phyloP scores from a whole-genome alignment of 2,888 invertebrate genomes.

The Luperina nickerlii region DNA sequence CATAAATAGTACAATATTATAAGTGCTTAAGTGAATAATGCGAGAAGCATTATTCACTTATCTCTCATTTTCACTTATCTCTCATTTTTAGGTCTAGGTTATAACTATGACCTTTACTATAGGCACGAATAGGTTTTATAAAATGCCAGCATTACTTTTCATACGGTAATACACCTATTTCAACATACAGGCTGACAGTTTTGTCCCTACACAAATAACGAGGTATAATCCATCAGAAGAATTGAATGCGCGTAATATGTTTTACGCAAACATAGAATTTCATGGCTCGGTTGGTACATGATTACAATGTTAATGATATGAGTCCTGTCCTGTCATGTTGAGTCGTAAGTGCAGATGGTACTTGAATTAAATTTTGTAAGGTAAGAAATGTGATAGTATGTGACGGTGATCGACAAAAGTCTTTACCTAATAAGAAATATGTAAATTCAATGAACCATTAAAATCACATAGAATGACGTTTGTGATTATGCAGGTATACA shows the following conservation, averaged over 20 bases:
- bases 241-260: constrained; percentile 78
- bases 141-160: not conserved
- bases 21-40: constrained; percentile 1
- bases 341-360: constrained; percentile 8
- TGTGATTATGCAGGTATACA: not conserved
- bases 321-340: constrained; percentile 59
- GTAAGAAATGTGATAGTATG: not conserved
- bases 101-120: not conserved
- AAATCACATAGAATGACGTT: not conserved
- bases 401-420: not conserved
- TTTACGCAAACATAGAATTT: constrained; percentile 80
- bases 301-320: constrained; percentile 70
- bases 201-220: constrained; percentile 60
- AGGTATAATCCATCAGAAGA: constrained; percentile 75
- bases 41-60: too few species aligned
- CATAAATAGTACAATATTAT: not conserved
- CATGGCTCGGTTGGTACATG: constrained; percentile 68
- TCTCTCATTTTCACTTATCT: not conserved
- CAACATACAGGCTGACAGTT: constrained; percentile 36
- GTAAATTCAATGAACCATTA: too few species aligned
- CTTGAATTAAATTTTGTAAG: not conserved
- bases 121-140: not conserved
- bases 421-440: not conserved
- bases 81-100: constrained; percentile 2
- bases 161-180: not conserved